Evolutionary conservation across 2,113 vertebrate species (phyloP), one percentile per base, ranked within the genome.

Genomic region (Natator depressus): DNA sequence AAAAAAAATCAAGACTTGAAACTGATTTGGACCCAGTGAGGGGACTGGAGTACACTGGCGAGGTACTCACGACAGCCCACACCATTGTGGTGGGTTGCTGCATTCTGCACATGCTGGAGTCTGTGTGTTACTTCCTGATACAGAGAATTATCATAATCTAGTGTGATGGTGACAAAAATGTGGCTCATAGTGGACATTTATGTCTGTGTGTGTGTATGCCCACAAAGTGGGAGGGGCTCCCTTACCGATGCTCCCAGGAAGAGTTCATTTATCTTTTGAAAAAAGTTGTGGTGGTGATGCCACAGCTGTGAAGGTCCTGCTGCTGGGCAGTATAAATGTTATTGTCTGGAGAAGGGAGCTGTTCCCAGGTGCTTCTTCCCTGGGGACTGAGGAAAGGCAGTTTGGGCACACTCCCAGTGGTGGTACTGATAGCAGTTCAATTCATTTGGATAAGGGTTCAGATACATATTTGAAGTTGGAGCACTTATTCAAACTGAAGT

Each of bases 401-500:
- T 81, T 83, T 84, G 65, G 19, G 47, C 3, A 35, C 29, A 85
- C 49, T 4, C 80, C 62, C 50, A 85, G 19, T 81, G 76, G 42
- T 35, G 72, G 12, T 46, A 47, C 24, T 49, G n/a, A 81, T 62
- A 8, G 5, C 29, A 46, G 6, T 50, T 87, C 10, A 51, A 20
- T 38, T 72, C 17, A 72, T 72, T 72, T 90, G 38, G 80, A 75
- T 87, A 12, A 65, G 24, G n/a, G 9, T n/a, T 38, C n/a, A 38
- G 35, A n/a, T 20, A 72, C 19, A 87, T 10, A 51, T 10, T 9
- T 80, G 8, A 16, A 55, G 59, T 47, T 75, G 46, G 80, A 72
- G 65, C 29, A 87, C 6, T 29, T 95, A 42, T 53, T 65, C 62
- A 65, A 84, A 42, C 86, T 72, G 89, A 90, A 82, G 83, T 55